Base-by-base conservation (phyloP, 1,140 invertebrate species). In the Bombus superbus region DNA sequence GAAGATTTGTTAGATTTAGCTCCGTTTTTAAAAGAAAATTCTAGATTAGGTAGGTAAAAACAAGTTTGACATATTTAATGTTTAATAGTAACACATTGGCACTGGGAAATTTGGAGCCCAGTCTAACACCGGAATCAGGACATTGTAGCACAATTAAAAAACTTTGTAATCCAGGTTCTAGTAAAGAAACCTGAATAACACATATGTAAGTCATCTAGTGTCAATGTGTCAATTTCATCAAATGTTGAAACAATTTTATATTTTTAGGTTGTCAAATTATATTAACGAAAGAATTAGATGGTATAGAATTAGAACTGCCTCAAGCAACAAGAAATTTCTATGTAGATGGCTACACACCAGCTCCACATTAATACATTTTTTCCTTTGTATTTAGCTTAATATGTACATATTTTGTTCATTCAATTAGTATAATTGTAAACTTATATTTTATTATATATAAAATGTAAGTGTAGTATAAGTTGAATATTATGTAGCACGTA, bases 1-100 rank as follows among this genome's bases (percentile, higher is more conserved):
- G 99, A 99, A 93, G 99, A 99, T 96, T 96, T 99, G 90, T 95
- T 99, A 87, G 99, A 99, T 96, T 97, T 99, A 96, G 99, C 99
- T 18, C 98, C 98, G 53, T 99, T 99, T 96, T 96, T 99, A 74
- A 98, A 98, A 94, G 97, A 98, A 95, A 99, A 99, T 95, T 99
- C 99, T 82, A 96, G 99, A 95, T 96, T 99, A 96, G 98, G 97
- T 98, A 90, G 1, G 44, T n/a, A 38, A 69, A 76, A 57, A 25
- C 2, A 68, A 42, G 18, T 66, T 47, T 57, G n/a, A 28, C 4
- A n/a, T 76, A 93, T 91, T n/a, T 91, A 81, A 79, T 22, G 66
- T 72, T 64, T 35, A 35, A 71, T 44, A 78, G 76, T 57, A 35
- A 66, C 28, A 62, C 28, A 62, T 66, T 66, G 18, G 18, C 47